A percentile compares a stretch with the other conserved stretches of the same genome.
Conservation (phyloP, 2,797 vertebrate genomes). For the Trematomus bernacchii region DNA sequence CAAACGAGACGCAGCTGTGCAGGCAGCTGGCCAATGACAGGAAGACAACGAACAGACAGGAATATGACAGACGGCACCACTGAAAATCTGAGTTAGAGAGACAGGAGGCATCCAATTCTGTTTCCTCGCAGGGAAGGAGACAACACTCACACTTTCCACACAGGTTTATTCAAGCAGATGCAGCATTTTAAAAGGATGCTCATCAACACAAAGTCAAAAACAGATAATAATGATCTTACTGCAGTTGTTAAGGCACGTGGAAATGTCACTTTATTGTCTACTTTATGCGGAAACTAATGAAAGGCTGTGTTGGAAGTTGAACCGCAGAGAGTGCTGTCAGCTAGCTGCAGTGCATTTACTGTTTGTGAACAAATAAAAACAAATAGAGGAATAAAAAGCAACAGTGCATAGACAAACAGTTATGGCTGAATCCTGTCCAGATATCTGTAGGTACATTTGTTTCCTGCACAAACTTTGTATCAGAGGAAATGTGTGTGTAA, state of each 20-base stretch:
- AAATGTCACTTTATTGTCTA: background rate
- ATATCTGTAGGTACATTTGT: constrained; percentile 23
- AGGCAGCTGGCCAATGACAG: background rate
- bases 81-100: background rate
- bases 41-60: background rate
- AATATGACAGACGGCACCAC: background rate
- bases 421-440: constrained; percentile 51
- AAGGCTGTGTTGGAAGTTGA: background rate
- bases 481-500: background rate
- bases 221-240: constrained; percentile 20
- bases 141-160: constrained; percentile 44
- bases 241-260: constrained; percentile 19
- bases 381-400: constrained; percentile 18
- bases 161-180: constrained; percentile 63
- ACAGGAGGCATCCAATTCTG: background rate
- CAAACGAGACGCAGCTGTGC: background rate
- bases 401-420: constrained; percentile 54
- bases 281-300: background rate
- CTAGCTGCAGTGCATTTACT: constrained; percentile 37
- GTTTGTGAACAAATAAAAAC: constrained; percentile 12
- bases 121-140: background rate
- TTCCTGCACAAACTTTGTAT: constrained; percentile 5
- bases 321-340: background rate
- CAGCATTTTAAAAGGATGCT: constrained; percentile 50
- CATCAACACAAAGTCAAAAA: constrained; percentile 17